Base-by-base conservation (phyloP, 1,140 invertebrate species). In the Capitella teleta region DNA sequence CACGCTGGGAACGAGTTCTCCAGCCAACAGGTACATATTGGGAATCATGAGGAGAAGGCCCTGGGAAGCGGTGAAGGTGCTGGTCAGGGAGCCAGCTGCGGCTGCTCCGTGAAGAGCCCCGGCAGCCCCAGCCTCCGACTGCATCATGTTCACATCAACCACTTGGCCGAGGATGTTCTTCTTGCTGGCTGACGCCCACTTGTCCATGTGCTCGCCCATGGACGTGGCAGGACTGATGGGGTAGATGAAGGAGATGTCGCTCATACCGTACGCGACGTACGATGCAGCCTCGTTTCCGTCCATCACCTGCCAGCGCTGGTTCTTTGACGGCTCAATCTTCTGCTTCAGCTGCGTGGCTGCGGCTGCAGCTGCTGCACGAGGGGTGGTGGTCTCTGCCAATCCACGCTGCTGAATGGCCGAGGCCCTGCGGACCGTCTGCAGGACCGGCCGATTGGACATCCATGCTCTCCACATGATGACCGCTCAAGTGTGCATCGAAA, bases 201-300 rank as follows among this genome's bases (percentile, higher is more conserved):
- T 53, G 47, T 53, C 52, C 52, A 53, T 53, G 47, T 53, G 46
- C 12, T 53, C 52, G 24, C 52, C 52, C 52, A 53, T 53, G n/a
- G 52, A 53, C 36, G 52, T 53, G 16, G 52, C 52, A 16, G 52
- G 52, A 23, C 46, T 49, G 28, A 53, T 53, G 19, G 52, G 52
- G 19, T 53, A 53, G 24, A 53, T 53, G 32, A 53, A 53, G 19
- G 52, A 53, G 26, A 53, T 53, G 32, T 53, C 52, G 32, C 46
- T 49, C 46, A 53, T 28, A 18, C 34, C 47, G 42, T 53, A 53
- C 5, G 52, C 52, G 46, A 53, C 38, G 38, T 53, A 53, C 6
- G 52, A 46, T 12, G 52, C 52, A n/a, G 52, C 52, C 36, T 53
- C 52, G 37, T 49, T 49, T n/a, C 52, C 52, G 32, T 53, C 52